These are phyloP conservation scores for Phortica variegata DNA, from an alignment of 1,140 invertebrate species.

Conservation along the genomic window DNA sequence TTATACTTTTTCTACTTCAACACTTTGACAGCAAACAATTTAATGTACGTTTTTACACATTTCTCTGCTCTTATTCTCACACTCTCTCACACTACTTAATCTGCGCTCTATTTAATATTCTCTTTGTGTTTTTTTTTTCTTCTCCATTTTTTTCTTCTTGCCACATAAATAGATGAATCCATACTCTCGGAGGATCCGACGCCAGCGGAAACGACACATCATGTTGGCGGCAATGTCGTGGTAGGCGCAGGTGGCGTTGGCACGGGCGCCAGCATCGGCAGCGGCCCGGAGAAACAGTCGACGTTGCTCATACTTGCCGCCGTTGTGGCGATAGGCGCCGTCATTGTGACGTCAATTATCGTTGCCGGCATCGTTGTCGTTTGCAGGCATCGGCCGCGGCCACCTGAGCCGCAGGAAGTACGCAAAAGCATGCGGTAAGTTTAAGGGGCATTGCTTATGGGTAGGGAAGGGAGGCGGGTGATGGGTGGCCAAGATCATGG, in stretches of 20 bases:
- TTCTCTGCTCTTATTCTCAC: neutral
- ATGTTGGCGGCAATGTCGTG: constrained; percentile 27
- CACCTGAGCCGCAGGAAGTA: constrained; percentile 57
- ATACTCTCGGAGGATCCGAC: constrained; percentile 56
- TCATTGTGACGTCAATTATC: constrained; percentile 57
- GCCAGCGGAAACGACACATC: constrained; percentile 56
- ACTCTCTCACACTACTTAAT: neutral
- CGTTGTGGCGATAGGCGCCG: constrained; percentile 52
- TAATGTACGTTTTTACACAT: neutral
- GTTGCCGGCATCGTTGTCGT: constrained; percentile 55
- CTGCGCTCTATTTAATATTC: constrained; percentile 22
- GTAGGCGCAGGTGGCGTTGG: constrained; percentile 26
- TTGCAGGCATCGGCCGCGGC: constrained; percentile 52
- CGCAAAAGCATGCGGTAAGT: constrained; percentile 57
- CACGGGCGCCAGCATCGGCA: constrained; percentile 48
- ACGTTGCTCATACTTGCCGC: constrained; percentile 53
- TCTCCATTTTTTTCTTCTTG: constrained; percentile 13
- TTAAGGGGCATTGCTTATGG: too few relatives aligned
- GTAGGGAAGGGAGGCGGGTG: too few relatives aligned
- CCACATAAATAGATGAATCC: constrained; percentile 54
- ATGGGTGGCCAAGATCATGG: too few relatives aligned
- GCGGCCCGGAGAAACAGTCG: constrained; percentile 52
- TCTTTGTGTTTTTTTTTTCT: constrained; percentile 13
- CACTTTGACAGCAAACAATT: too few relatives aligned
- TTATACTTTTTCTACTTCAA: too few relatives aligned